Base-by-base conservation (phyloP, 2,113 vertebrate species). In the Corydoras maculifer region DNA sequence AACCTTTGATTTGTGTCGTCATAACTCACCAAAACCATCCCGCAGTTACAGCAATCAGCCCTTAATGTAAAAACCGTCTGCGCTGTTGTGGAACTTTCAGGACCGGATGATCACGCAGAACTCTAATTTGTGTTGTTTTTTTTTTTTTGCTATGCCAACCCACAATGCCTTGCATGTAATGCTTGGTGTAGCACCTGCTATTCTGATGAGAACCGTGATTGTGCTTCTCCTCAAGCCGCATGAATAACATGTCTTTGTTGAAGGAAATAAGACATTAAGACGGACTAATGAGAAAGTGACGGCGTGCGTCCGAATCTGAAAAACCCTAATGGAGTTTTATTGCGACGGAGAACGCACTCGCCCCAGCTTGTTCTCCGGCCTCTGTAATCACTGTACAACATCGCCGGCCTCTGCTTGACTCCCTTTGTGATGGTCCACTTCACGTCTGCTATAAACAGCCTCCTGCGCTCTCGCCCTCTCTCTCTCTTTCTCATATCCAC, bases 381-480 rank as follows among this genome's bases (percentile, higher is more conserved):
- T 25, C 54, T 82, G 77, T 87, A 88, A 90, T 90, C 87, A 73
- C 79, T 84, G 80, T 82, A 88, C 89, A 87, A 80, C 82, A 85
- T 75, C 69, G 78, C 77, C 82, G 81, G 83, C 86, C 84, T 86
- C 80, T 82, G 79, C 82, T 80, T 83, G 81, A 88, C 85, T 89
- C 84, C 76, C 74, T 85, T 75, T 85, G 86, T 91, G 89, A 90
- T 91, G 88, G 88, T 91, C 89, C 84, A 86, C 86, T 91, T 91
- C 86, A 87, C 84, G 82, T 72, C 67, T 73, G 81, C 83, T 83
- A 79, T 88, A 89, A 89, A 91, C 87, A 90, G 85, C 77, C 80
- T 77, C 78, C 68, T 77, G 13, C 35, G 62, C 66, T 53, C 70
- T 29, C 61, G 74, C 84, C 78, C 80, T 13, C 35, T 65, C 66